Base-by-base conservation (phyloP, 2,797 vertebrate species). In the Parauchenoglanis ngamensis region DNA sequence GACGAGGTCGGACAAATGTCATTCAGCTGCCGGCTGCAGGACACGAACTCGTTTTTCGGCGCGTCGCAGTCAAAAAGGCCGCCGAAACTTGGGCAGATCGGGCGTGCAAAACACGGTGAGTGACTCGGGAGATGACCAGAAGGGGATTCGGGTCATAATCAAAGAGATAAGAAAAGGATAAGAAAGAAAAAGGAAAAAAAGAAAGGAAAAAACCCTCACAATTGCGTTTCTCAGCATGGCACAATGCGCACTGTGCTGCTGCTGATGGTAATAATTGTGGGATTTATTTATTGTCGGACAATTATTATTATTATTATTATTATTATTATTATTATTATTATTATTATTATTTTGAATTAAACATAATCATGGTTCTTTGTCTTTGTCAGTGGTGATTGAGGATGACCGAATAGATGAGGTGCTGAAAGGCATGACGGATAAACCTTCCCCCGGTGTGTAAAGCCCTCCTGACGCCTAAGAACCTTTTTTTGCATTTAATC, bases 371-470 rank as follows among this genome's bases (percentile, higher is more conserved):
- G 61, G 25, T n/a, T 81, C 23, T 7, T 72, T 92, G 40, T 44
- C 77, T 78, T 89, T 90, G 86, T 90, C 97, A 99, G 98, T 99
- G 96, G 98, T 99, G 92, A 99, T 99, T 95, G 98, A 99, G 95
- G 98, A 99, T 93, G 98, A 99, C 96, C 97, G 97, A 96, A 98
- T 99, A 98, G 98, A 99, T 94, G 98, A 99, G 93, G 98, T 99
- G 92, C 96, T 99, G 95, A 97, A 99, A 95, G 98, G 98, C 91
- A 98, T 98, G 97, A 96, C 97, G 92, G 98, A 99, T 95, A 99
- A 99, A 96, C 97, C 98, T 90, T 96, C 98, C 92, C 96, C 98
- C 49, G 97, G 97, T 94, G 98, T 99, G 92, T 99, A 99, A 97
- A 92, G 92, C 82, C 88, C 54, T 92, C 94, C 88, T 90, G 92